Evolutionary conservation across 1,140 invertebrate genomes (phyloP), one percentile per base, ranked within the genome.

Genomic region (Bombus confusus): DNA sequence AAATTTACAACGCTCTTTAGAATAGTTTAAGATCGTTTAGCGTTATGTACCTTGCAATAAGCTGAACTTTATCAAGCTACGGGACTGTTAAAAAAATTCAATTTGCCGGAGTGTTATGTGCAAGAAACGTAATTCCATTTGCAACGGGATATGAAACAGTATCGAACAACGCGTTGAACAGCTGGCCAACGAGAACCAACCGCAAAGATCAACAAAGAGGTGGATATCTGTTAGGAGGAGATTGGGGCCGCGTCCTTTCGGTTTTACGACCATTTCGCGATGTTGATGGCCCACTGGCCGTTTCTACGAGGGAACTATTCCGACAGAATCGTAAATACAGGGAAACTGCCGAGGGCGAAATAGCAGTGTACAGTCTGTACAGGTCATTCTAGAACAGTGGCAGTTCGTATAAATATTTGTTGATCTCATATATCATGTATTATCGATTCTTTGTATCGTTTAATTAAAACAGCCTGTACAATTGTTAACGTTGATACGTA

Each of bases 271-370:
- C 78, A 47, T 82, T 76, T 77, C 78, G 62, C 57, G 64, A 86
- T 86, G n/a, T 47, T 75, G 41, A 66, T 85, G 59, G 72, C 62
- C 83, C 68, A 39, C 41, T n/a, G 39, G 13, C 2, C 25, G n/a
- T 52, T 75, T 76, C 64, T 81, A 68, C n/a, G 28, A 15, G 76
- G 37, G n/a, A 62, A 77, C 59, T 77, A 43, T 57, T 22, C 52
- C 22, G n/a, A 13, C 57, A 62, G 28, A 73, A 83, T 88, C 80
- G 66, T 88, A 83, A 88, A 88, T 87, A 83, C 52, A 68, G 66
- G 78, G 66, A 87, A 75, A 87, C 39, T 15, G 37, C 25, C 39
- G 25, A 18, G 47, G 22, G 3, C 25, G 12, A 72, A 41, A 72
- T 15, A 15, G 39, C 6, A 15, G 39, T 37, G 41, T 78, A 78